These are phyloP conservation scores for Podabrus alpinus DNA, from an alignment of 2,888 invertebrate species.

Conservation along the genomic window DNA sequence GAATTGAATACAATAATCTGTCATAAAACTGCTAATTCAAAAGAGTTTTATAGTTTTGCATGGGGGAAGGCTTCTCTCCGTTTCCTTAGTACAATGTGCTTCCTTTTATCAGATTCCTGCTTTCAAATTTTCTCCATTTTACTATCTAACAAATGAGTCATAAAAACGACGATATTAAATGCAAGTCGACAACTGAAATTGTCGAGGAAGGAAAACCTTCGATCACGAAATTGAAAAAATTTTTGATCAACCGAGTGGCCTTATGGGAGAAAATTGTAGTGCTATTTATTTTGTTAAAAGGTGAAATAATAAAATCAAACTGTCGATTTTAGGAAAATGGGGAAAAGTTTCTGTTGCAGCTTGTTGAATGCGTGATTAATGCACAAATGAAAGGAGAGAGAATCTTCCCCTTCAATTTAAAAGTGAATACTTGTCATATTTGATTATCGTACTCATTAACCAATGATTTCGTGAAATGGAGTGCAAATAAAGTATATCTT, in stretches of 20 bases:
- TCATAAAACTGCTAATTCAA: not conserved
- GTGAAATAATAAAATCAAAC: not conserved
- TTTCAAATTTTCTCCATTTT: not conserved
- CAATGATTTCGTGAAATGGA: not conserved
- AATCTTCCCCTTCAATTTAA: not conserved
- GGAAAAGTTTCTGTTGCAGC: not conserved
- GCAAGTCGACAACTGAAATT: not conserved
- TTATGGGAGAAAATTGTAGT: not conserved
- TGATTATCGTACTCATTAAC: slow-evolving; percentile 4
- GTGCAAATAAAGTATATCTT: slow-evolving; percentile 11
- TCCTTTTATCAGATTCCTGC: not conserved
- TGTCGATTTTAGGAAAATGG: not conserved
- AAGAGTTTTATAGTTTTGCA: not conserved
- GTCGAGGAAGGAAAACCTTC: not conserved
- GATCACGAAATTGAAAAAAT: not conserved
- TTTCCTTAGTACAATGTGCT: not conserved
- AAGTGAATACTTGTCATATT: slow-evolving; percentile 3
- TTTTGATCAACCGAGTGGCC: no score
- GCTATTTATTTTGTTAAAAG: not conserved
- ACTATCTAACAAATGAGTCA: not conserved
- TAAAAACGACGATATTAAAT: not conserved
- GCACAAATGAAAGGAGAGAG: not conserved
- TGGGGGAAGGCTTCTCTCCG: not conserved
- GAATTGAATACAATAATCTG: not conserved
- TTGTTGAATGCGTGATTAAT: not conserved